These are phyloP conservation scores for Neoaliturus tenellus DNA, from an alignment of 2,888 invertebrate genomes.

Conservation along the genomic window DNA sequence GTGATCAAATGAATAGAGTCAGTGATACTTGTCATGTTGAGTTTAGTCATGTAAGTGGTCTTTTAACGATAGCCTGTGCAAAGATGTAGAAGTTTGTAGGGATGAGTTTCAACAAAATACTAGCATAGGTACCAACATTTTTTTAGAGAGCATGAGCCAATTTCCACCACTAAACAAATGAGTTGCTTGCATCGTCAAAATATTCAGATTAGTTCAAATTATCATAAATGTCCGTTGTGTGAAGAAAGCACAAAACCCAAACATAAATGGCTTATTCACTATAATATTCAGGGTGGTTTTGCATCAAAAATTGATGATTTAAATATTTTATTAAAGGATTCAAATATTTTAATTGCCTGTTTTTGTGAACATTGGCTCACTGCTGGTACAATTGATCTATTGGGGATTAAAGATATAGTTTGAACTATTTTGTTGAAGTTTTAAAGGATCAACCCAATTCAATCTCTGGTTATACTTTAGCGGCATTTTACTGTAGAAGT, in stretches of 20 bases:
- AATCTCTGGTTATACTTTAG: no score
- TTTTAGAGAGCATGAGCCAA: neutral
- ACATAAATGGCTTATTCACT: neutral
- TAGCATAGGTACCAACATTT: neutral
- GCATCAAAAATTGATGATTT: no score
- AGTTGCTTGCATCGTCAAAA: neutral
- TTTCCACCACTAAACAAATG: neutral
- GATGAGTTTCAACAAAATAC: neutral
- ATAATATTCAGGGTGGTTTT: no score
- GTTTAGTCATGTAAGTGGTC: neutral
- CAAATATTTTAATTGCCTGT: no score
- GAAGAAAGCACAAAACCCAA: neutral
- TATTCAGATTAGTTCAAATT: neutral
- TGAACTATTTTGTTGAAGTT: no score
- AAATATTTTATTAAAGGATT: no score
- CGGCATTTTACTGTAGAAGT: no score
- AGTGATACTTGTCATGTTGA: neutral
- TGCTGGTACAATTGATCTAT: no score
- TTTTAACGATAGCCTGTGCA: neutral
- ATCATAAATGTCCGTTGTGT: neutral
- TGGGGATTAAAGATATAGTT: no score
- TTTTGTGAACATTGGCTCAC: no score
- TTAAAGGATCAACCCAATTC: no score
- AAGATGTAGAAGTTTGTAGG: neutral
- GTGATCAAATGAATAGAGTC: neutral